Base-by-base conservation (phyloP, 2,113 vertebrate genomes). In the Chionomys nivalis region DNA sequence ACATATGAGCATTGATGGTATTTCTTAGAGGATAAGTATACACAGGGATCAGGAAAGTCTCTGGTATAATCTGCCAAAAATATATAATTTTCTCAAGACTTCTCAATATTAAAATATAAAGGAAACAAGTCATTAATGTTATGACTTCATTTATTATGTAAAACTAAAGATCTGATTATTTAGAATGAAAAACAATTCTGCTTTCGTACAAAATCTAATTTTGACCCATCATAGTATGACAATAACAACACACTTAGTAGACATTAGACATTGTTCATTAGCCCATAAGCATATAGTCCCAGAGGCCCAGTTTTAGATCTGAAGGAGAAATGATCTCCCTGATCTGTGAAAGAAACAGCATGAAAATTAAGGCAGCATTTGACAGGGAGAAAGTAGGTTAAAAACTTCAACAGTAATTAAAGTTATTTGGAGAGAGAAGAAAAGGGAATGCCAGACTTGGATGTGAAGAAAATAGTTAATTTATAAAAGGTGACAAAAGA, bases 251-350 rank as follows among this genome's bases (percentile, higher is more conserved):
- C 3, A 52, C 14, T 14, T 70, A 39, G 24, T 0, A 49, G 10
- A n/a, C 17, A 10, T 17, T 58, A 2, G 85, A 13, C 31, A 39
- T 6, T 21, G 28, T 16, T 44, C 28, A 68, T 89, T 19, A 58
- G 8, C 26, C 16, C 2, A 3, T 5, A 66, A 81, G 7, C 13
- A 17, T 79, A 0, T 26, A 17, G 13, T 81, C 7, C 0, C 7
- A 31, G 12, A 49, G 5, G 9, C 4, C 39, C 28, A 85, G 36
- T 28, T 42, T 9, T 68, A 16, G 9, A 28, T n/a, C 12, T 16
- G 39, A 55, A 72, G 1, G n/a, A 63, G 9, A 61, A 82, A 36
- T 16, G 8, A 49, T 44, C 16, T 26, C 1, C 3, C 7, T 58
- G 13, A 19, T 85, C 17, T 58, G 28, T 49, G 33, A 92, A 42